Percentiles rank a stretch among this genome's conserved stretches.
Conservation (phyloP, 2,888 invertebrate species). For the Sesamia inferens region DNA sequence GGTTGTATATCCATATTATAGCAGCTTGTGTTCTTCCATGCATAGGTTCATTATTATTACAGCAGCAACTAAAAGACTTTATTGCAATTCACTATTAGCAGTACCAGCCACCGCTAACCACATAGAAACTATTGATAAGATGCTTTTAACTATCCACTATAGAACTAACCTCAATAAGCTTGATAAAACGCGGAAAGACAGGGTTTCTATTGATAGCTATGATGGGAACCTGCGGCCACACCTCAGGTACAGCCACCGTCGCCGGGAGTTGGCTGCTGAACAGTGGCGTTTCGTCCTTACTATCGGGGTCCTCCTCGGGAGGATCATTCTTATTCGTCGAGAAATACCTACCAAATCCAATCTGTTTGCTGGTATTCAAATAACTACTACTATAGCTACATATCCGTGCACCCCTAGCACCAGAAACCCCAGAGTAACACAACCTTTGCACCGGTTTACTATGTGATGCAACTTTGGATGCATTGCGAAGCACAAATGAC, state of each 20-base stretch:
- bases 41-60: background rate
- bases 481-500: slow-evolving; percentile 77
- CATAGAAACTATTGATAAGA: background rate
- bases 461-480: slow-evolving; percentile 86
- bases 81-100: background rate
- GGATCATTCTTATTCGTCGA: slow-evolving; percentile 82
- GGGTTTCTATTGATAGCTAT: slow-evolving; percentile 98
- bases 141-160: background rate
- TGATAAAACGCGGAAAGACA: slow-evolving; percentile 99
- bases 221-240: slow-evolving; percentile 98
- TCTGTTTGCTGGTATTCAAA: slow-evolving; percentile 55
- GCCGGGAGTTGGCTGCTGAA: slow-evolving; percentile 93
- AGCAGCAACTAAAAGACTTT: background rate
- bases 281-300: slow-evolving; percentile 83
- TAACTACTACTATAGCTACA: slow-evolving; percentile 71
- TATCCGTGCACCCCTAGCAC: slow-evolving; percentile 66
- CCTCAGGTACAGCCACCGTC: slow-evolving; percentile 97
- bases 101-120: background rate
- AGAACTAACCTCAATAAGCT: slow-evolving; percentile 95
- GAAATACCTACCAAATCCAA: slow-evolving; percentile 73
- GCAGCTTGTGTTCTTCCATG: background rate
- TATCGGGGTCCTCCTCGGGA: slow-evolving; percentile 80
- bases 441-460: slow-evolving; percentile 76
- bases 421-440: slow-evolving; percentile 60
- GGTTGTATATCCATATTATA: background rate